Base-by-base conservation (phyloP, 2,113 vertebrate species). In the Casuarius casuarius region DNA sequence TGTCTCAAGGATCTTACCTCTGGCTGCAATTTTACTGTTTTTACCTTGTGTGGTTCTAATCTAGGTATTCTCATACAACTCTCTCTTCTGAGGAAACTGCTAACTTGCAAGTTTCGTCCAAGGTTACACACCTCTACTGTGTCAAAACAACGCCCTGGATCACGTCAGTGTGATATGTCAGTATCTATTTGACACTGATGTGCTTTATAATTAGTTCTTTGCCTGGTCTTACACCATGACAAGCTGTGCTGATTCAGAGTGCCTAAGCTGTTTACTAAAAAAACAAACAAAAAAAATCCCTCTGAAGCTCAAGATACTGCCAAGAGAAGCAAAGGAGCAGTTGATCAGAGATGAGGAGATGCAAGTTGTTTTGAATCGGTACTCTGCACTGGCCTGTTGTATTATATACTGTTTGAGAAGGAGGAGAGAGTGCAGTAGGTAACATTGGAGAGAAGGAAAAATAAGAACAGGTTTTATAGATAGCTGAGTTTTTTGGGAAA, bases 51-150 rank as follows among this genome's bases (percentile, higher is more conserved):
- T 4, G 11, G 22, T 35, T 66, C 11, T 70, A 40, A 63, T 23
- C 33, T 83, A 25, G 46, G 58, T 44, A 15, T 54, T 17, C 40
- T 42, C 20, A 59, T 63, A 8, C 49, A 67, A 59, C 65, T 91
- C 92, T 90, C 92, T 74, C 72, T 84, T 89, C 73, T 86, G 89
- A 94, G 91, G 73, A 94, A 82, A 35, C 87, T 63, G 7, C 79
- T 95, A 82, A 26, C 52, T 73, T 10, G 44, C 35, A 71, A 82
- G 71, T 90, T 94, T 76, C 59, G 49, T 79, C 67, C 90, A 87
- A 91, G 93, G 82, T 95, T 92, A 48, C 0, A 0, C 62, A 58
- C 91, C 89, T 96, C 48, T 95, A 62, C 87, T 91, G 78, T 33
- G 87, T 91, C 93, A 95, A 38, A 95, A 62, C 66, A 49, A 65